Evolutionary conservation across 2,797 vertebrate genomes (phyloP), one percentile per base, ranked within the genome.

Genomic region (Toxotes lorentzi): DNA sequence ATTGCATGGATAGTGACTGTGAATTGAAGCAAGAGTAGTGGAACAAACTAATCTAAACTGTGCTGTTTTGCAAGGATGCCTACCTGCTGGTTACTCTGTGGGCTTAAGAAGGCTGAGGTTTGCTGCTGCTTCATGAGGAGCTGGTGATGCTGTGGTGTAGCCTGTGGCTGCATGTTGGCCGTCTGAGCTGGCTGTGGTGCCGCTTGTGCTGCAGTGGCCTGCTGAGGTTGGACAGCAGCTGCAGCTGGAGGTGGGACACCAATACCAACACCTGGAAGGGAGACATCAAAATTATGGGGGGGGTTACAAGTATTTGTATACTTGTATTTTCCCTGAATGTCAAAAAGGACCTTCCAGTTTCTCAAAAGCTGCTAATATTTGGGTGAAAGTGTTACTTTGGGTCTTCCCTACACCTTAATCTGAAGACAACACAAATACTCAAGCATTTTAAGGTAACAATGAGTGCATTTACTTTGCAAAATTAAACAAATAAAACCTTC

Each of bases 111-210:
- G 10, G 89, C 70, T 5, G 91, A 43, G 8, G 88, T 85, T n/a
- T 94, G 96, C 62, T 95, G 97, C 60, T 95, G 96, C 90, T 98
- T 97, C 74, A 97, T 91, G 87, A 97, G 96, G 57, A 97, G 89
- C 74, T 97, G 96, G 82, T 97, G 96, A 82, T 97, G 96, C 84
- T 96, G 97, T 48, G 97, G 94, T 0, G 97, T 95, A 69, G 95
- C 92, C 89, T 96, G 96, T 2, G 95, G 93, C 73, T 94, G 96
- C 23, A 94, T 82, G 72, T 90, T 94, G 1, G 93, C 84, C 1
- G 89, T 57, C 23, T 95, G 96, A 4, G 93, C 73, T 30, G 94
- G 88, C 1, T 91, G 80, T 11, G 93, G 88, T 0, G 91, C 79
- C 0, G 89, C 27, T 51, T 91, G 93, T 41, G 82, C 88, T 83